Evolutionary conservation across 1,140 invertebrate species (phyloP).

Genomic region (Triops longicaudatus): DNA sequence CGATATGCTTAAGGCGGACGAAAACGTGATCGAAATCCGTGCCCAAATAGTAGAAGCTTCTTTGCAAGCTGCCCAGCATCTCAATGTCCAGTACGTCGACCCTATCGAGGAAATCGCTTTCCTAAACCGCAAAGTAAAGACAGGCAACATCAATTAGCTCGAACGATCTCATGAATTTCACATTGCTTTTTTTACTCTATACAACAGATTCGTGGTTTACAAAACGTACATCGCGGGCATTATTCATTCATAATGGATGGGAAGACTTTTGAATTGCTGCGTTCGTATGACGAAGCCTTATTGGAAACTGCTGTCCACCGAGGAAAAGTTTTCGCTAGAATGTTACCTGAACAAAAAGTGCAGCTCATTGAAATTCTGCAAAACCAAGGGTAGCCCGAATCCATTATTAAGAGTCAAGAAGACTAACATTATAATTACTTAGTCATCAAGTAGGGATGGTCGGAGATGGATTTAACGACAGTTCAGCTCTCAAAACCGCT

Average conservation of each 20-base stretch:
- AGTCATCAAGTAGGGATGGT: slow-evolving; percentile 44
- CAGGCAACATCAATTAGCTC: background rate
- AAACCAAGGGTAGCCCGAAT: slow-evolving; percentile 42
- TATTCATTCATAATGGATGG: slow-evolving; percentile 37
- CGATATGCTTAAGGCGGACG: slow-evolving; percentile 43
- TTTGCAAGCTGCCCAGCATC: slow-evolving; percentile 30
- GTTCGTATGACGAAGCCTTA: slow-evolving; percentile 32
- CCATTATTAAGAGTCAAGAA: background rate
- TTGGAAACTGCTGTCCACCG: slow-evolving; percentile 33
- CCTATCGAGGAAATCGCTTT: slow-evolving; percentile 25
- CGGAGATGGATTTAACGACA: slow-evolving; percentile 54
- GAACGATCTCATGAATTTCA: background rate
- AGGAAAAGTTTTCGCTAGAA: slow-evolving; percentile 48
- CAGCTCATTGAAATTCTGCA: slow-evolving; percentile 48
- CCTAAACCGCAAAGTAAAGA: slow-evolving; percentile 28
- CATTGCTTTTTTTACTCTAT: background rate
- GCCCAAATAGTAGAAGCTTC: slow-evolving; percentile 33
- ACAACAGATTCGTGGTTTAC: slow-evolving; percentile 15
- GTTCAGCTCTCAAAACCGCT: slow-evolving; percentile 48
- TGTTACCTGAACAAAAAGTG: slow-evolving; percentile 55
- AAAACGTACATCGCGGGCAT: slow-evolving; percentile 21
- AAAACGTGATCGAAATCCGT: slow-evolving; percentile 45
- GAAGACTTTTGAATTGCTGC: slow-evolving; percentile 34
- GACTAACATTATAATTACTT: background rate
- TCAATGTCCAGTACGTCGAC: slow-evolving; percentile 33